Base-by-base conservation (phyloP, 1,140 invertebrate species). In the Oryzaephilus surinamensis region DNA sequence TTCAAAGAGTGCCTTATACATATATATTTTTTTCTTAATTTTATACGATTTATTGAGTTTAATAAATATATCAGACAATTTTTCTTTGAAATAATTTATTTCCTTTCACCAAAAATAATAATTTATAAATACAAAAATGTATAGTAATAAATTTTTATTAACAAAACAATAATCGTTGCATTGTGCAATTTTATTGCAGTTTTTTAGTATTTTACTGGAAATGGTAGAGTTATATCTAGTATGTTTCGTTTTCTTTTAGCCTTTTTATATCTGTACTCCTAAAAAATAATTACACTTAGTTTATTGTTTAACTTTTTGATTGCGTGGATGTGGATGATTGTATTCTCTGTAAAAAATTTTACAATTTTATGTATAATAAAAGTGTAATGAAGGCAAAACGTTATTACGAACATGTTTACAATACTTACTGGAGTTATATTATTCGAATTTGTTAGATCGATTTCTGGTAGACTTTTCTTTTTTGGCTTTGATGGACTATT, bases 401-500 rank as follows among this genome's bases (percentile, higher is more conserved):
- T 18, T 16, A 3, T 14, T 16, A 14, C 12, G 8, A 26, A 24
- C 3, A n/a, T 10, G 19, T 29, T 4, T 28, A 6, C 10, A 21
- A 21, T 38, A 61, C 52, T 60, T 54, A 63, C 61, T 40, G 61
- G 58, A 19, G 58, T 55, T 20, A 56, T 40, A 33, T 47, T 43
- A 23, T 35, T 50, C 5, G 52, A 48, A 24, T 44, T 23, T 7
- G 41, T 43, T 31, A 46, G 28, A 21, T 52, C 50, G 17, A 43
- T 29, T 31, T 51, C 50, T 8, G 42, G 4, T 4, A 24, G 52
- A 3, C 58, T 63, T 38, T 70, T 70, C 47, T 69, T 72, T n/a
- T 62, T 66, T 16, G 57, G 62, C 43, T 70, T 71, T 36, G 62
- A 51, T 2, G 68, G 67, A 43, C 65, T 70, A 32, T 63, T 62